Base-by-base conservation (phyloP, 2,888 invertebrate genomes). In the Meiosimyza platycephala region DNA sequence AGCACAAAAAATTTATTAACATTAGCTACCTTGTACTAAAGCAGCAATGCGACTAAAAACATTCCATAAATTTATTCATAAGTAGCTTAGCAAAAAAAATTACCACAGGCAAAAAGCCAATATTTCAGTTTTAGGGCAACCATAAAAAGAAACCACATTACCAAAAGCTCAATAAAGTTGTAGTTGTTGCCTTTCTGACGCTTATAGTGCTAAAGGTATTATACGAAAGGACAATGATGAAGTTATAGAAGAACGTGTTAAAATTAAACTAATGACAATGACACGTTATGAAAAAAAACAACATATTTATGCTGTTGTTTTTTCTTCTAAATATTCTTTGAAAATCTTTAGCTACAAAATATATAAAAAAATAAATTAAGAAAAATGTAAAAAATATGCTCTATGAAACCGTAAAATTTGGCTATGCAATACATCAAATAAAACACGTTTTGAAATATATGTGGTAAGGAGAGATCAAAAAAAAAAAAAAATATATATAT, bases 261-360 rank as follows among this genome's bases (percentile, higher is more conserved):
- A 62, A 62, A 47, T 62, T 62, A 62, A 47, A 11, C 62, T 62
- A 62, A 62, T 62, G 62, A 62, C 62, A 40, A 47, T 40, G 40
- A 62, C 62, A 62, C 62, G 62, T 16, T 62, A 47, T 62, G 62
- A 16, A 47, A 62, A n/a, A 40, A 40, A n/a, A n/a, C n/a, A n/a
- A 22, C 9, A 40, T 5, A 40, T 40, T 40, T 40, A 28, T 28
- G 28, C 3, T 28, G 28, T 28, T 28, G 28, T 28, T 9, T 12
- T 22, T 7, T 6, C 15, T 12, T 28, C 22, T 22, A n/a, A n/a
- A n/a, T n/a, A 22, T 28, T 6, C 28, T 60, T 13, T 1, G 6
- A 33, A 33, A 60, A 33, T 15, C 33, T 60, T 28, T 28, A 3
- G 28, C 6, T 33, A 52, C 5, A 52, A 52, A n/a, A 60, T 13